Conservation (phyloP, 2,113 vertebrate species). For the Xerus inauris region DNA sequence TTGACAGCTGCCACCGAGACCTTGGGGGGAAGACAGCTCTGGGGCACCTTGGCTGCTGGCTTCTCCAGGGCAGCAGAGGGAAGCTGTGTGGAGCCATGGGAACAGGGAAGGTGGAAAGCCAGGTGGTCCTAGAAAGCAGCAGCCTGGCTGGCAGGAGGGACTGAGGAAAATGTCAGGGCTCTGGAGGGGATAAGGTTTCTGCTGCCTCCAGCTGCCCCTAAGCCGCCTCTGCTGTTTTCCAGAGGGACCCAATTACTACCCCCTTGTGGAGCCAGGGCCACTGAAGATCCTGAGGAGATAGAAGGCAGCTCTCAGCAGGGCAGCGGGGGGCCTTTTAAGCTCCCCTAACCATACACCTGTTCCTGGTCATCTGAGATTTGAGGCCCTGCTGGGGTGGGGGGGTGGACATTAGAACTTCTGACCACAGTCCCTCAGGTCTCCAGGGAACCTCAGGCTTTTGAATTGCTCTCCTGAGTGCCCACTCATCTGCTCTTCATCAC, state of each 20-base stretch:
- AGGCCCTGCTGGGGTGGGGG: background rate
- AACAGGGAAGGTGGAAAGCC: constrained; percentile 40
- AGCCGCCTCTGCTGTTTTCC: constrained; percentile 79
- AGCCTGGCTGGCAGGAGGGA: constrained; percentile 63
- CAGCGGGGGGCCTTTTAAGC: constrained; percentile 56
- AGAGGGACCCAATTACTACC: constrained; percentile 84
- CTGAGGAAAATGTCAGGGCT: constrained; percentile 76
- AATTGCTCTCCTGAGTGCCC: background rate
- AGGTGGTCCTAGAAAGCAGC: constrained; percentile 66
- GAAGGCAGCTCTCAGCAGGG: constrained; percentile 71
- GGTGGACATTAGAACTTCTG: constrained; percentile 52
- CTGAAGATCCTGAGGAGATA: constrained; percentile 74
- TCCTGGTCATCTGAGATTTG: constrained; percentile 74
- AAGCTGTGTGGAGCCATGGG: constrained; percentile 40
- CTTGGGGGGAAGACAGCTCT: constrained; percentile 53
- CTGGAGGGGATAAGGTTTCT: constrained; percentile 85
- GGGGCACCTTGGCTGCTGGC: background rate
- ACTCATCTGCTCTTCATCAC: constrained; percentile 55
- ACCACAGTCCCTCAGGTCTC: constrained; percentile 41
- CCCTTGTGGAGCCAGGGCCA: constrained; percentile 79
- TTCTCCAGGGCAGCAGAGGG: background rate
- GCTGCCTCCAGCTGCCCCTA: constrained; percentile 85
- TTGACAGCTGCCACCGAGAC: constrained; percentile 52
- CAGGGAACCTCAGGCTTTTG: constrained; percentile 46
- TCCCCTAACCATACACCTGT: constrained; percentile 63